phyloP scores from a whole-genome alignment of 2,888 invertebrate genomes.

The Andrena flavipes region DNA sequence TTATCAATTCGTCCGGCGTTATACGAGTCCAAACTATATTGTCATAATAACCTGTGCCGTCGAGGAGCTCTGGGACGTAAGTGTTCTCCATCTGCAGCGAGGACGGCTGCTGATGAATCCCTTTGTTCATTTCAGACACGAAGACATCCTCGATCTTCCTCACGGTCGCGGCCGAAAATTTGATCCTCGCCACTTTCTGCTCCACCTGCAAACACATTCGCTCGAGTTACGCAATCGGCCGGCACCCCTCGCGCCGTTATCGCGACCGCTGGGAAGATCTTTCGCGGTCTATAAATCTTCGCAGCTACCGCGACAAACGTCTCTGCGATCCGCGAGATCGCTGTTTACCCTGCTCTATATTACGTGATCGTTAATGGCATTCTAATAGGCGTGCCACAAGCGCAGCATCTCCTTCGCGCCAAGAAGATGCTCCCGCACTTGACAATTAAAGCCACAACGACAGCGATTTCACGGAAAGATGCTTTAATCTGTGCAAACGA shows the following conservation, averaged over 20 bases:
- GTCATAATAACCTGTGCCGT: constrained; percentile 87
- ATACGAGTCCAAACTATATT: neutral
- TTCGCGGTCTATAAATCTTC: constrained; percentile 39
- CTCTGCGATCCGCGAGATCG: neutral
- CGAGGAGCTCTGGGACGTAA: constrained; percentile 90
- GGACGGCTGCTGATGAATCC: constrained; percentile 88
- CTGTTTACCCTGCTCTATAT: constrained; percentile 30
- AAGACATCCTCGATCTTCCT: constrained; percentile 87
- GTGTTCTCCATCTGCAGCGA: constrained; percentile 92
- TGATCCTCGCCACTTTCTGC: constrained; percentile 77
- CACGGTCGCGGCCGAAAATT: constrained; percentile 85
- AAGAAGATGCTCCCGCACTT: neutral
- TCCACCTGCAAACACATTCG: constrained; percentile 73
- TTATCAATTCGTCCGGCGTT: neutral
- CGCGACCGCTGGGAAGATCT: constrained; percentile 21
- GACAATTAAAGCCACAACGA: constrained; percentile 3
- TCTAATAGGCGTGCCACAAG: constrained; percentile 21
- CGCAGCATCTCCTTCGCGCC: neutral
- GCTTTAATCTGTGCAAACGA: neutral
- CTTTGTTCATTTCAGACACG: constrained; percentile 88
- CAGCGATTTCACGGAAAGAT: neutral
- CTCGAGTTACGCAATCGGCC: neutral
- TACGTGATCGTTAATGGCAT: constrained; percentile 51
- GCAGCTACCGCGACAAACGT: constrained; percentile 12
- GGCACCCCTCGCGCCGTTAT: neutral